Percentiles rank a stretch among this genome's conserved stretches.
Evolutionary conservation across 2,113 vertebrate species (phyloP).

Genomic region (Crotophaga sulcirostris): DNA sequence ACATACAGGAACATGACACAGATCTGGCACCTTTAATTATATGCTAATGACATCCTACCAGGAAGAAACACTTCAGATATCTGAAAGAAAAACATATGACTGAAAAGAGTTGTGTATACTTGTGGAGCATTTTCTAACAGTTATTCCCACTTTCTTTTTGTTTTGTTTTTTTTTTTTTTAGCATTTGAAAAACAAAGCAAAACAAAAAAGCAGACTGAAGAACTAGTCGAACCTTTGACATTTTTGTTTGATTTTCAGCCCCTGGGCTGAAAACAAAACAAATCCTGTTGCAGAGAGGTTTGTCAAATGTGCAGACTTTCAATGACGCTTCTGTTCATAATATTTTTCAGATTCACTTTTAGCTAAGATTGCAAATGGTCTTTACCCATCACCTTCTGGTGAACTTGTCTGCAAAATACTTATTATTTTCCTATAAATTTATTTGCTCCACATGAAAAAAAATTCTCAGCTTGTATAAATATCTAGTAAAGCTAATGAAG

Average conservation of each 20-base stretch:
- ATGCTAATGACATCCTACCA: slow-evolving; percentile 27
- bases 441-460: not conserved
- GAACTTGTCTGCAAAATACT: not conserved
- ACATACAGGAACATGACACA: not conserved
- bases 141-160: not conserved
- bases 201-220: not conserved
- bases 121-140: not conserved
- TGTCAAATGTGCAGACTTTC: not conserved
- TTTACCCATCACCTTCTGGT: not conserved
- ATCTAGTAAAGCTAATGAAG: not conserved
- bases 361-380: not conserved
- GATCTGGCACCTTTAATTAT: slow-evolving; percentile 42
- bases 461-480: not conserved
- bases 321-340: not conserved
- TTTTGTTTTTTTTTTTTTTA: not conserved
- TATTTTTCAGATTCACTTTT: not conserved
- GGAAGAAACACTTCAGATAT: not conserved
- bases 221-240: slow-evolving; percentile 15
- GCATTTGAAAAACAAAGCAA: not conserved
- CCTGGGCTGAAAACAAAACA: slow-evolving; percentile 40
- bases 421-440: not conserved
- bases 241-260: slow-evolving; percentile 34
- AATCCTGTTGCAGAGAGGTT: not conserved
- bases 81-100: slow-evolving; percentile 1
- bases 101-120: not conserved